Conservation (phyloP, 2,888 invertebrate genomes). For the Cylindroiulus punctatus region DNA sequence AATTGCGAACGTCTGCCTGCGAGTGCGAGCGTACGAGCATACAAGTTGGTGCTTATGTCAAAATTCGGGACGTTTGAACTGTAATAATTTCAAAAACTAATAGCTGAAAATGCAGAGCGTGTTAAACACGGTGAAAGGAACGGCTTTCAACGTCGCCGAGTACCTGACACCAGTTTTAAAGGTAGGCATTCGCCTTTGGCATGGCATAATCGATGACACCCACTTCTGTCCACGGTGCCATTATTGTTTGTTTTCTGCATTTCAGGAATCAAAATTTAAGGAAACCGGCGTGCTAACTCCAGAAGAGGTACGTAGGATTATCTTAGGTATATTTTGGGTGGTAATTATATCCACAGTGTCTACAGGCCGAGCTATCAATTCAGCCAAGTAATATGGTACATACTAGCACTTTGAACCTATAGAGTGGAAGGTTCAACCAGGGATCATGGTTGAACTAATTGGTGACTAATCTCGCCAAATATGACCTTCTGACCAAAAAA, state of each 20-base stretch:
- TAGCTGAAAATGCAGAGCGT: conserved; percentile 85
- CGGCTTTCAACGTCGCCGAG: conserved; percentile 94
- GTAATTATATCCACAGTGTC: neutral
- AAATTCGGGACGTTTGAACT: neutral
- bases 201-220: too few species aligned
- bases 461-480: too few species aligned
- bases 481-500: too few species aligned
- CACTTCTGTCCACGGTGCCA: neutral
- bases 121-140: conserved; percentile 94
- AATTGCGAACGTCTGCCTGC: neutral
- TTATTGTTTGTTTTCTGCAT: conserved; percentile 56
- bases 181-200: conserved; percentile 70
- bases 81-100: neutral
- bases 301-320: conserved; percentile 75
- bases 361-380: neutral
- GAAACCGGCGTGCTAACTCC: conserved; percentile 99
- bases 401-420: too few species aligned
- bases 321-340: neutral
- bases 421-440: too few species aligned
- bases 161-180: conserved; percentile 95
- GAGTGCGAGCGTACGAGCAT: too few species aligned
- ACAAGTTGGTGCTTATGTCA: neutral
- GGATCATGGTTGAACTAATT: too few species aligned
- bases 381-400: too few species aligned
- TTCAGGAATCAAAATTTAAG: conserved; percentile 93